A percentile compares a stretch with the other conserved stretches of the same genome.
Conservation (phyloP, 2,113 vertebrate species). For the Plectropomus leopardus region DNA sequence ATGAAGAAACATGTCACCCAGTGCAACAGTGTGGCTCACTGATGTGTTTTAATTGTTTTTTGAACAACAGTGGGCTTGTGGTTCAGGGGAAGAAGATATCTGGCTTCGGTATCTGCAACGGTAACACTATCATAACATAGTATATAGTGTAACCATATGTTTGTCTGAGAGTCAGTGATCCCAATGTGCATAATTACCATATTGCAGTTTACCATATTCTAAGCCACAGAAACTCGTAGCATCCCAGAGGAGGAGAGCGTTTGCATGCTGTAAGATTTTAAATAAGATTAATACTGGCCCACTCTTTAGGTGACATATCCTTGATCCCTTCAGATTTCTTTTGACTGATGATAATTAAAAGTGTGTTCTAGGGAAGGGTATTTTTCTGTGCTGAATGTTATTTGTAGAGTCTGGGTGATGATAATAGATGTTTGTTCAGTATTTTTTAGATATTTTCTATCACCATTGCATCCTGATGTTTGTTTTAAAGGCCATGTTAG, state of each 20-base stretch:
- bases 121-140: not conserved
- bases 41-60: no score
- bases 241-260: not conserved
- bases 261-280: not conserved
- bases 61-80: no score
- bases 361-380: no score
- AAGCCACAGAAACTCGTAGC: not conserved
- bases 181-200: slow-evolving; percentile 6
- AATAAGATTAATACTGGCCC: slow-evolving; percentile 9
- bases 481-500: no score
- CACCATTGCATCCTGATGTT: no score
- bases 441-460: no score
- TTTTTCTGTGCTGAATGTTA: no score
- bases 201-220: not conserved
- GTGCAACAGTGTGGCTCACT: no score
- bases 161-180: not conserved
- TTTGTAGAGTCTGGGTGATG: no score
- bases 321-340: not conserved
- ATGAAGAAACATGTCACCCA: no score
- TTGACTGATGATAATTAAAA: not conserved
- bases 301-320: not conserved
- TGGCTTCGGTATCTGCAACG: not conserved
- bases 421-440: no score
- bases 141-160: not conserved
- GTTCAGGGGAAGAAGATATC: not conserved